Base-by-base conservation (phyloP, 1,140 invertebrate genomes). In the Coenobita brevimanus region DNA sequence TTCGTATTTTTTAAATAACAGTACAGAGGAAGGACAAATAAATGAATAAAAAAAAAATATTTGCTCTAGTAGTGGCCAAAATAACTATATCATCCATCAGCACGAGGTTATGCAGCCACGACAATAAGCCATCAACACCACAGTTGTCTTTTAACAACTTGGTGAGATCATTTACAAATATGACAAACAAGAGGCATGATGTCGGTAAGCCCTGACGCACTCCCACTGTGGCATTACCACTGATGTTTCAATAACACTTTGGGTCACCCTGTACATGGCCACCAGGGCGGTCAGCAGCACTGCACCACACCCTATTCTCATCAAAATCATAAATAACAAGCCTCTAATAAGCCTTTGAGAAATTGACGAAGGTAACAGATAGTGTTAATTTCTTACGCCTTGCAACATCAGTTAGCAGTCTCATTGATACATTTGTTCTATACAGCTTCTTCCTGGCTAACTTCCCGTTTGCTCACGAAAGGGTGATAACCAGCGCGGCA, bases 81-180 rank as follows among this genome's bases (percentile, higher is more conserved):
- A n/a, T n/a, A n/a, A n/a, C n/a, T n/a, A n/a, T n/a, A n/a, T n/a
- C n/a, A n/a, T n/a, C 75, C 41, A 3, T 50, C n/a, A 3, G 27
- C 43, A 15, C 50, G 57, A 80, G 30, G 17, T 13, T 60, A 33
- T 80, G 78, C 3, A 80, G 54, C 54, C 78, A 80, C 8, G 27
- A n/a, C 30, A 62, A 24, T 24, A 80, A 80, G 15, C 78, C 78
- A 8, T 80, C 78, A 30, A 27, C 13, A 27, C 6, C 30, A 36
- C 30, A 80, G 2, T 36, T 60, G 3, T 60, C 21, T 36, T 60
- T 60, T 3, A 80, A 3, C 78, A 57, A 17, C 54, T n/a, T 62
- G 2, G 62, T 60, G 3, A 80, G 78, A 24, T 80, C 78, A 60
- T 80, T 80, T 13, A 60, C 38, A 80, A 80, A 80, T n/a, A 62